phyloP scores from a whole-genome alignment of 2,888 invertebrate genomes.

The Oscheius sp. region DNA sequence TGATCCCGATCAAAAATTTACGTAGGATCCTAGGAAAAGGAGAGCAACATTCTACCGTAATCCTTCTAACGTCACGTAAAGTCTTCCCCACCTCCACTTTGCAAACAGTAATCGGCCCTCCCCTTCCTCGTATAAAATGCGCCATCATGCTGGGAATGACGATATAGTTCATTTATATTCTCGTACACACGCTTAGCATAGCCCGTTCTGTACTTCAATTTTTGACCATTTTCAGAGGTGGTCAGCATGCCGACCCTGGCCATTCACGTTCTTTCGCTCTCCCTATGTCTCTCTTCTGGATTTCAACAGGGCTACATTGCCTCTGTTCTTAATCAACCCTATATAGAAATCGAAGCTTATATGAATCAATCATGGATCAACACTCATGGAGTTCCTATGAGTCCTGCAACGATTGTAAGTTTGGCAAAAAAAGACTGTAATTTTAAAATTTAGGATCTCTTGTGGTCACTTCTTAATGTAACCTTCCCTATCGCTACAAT shows the following conservation, averaged over 20 bases:
- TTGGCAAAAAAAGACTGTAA: background rate
- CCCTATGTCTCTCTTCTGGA: constrained; percentile 13
- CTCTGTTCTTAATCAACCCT: constrained; percentile 60
- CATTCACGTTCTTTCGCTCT: constrained; percentile 9
- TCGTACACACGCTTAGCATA: background rate
- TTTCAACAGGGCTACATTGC: constrained; percentile 53
- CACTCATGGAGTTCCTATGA: constrained; percentile 39
- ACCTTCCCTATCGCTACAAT: constrained; percentile 60
- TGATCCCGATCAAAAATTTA: too few relatives aligned
- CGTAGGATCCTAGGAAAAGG: background rate
- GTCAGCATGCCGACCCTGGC: background rate
- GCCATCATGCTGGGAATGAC: too few relatives aligned
- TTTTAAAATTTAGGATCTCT: constrained; percentile 40
- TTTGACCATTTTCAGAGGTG: too few relatives aligned
- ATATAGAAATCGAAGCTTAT: constrained; percentile 53
- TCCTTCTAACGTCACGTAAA: background rate
- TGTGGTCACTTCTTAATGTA: constrained; percentile 58
- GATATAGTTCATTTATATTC: background rate
- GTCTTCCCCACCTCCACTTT: background rate
- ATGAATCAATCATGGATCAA: constrained; percentile 54
- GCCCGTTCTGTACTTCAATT: too few relatives aligned
- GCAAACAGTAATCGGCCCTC: background rate
- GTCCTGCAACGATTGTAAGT: constrained; percentile 48
- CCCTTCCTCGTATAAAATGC: background rate
- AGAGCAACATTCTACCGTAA: too few relatives aligned